Evolutionary conservation across 2,888 invertebrate genomes (phyloP), one percentile per base, ranked within the genome.

Genomic region (Horisme vitalbata): DNA sequence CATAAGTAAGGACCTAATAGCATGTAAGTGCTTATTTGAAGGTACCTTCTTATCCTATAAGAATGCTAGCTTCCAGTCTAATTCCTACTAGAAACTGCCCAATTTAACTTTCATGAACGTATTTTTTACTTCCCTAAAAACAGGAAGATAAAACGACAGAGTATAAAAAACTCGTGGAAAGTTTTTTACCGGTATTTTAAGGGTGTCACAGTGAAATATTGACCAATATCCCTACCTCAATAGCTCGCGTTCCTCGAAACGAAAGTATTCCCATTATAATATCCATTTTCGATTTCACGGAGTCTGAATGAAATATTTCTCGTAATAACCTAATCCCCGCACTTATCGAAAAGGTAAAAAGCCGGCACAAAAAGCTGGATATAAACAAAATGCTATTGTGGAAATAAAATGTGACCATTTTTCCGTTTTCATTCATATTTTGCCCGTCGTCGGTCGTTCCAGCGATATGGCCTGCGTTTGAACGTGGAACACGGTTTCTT

Each of bases 361-460:
- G 59, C 6, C 6, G 18, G n/a, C n/a, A n/a, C n/a, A n/a, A n/a
- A 18, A 6, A 18, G 56, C 54, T 49, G 54, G 59, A 10, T 64
- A 71, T 70, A 77, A 77, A 78, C 71, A 75, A 79, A 77, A 75
- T 64, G 66, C 65, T 67, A 67, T 65, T 63, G 64, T 61, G 55
- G 30, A 54, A 71, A 78, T 79, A 47, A 48, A 47, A 79, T 74
- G 73, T 71, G 61, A 53, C 63, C 68, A 68, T 78, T 72, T 71
- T 75, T 72, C 63, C 70, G 67, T 79, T 77, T 75, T 70, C 77
- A 75, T 79, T 81, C 78, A 79, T 77, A 79, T 84, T 83, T 75
- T 67, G 71, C 51, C 50, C 31, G 37, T 67, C 62, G 71, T 61
- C 68, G 71, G 26, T 32, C 71, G 71, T 79, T 75, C 70, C 77